A percentile compares a stretch with the other conserved stretches of the same genome.
Evolutionary conservation across 53 echinoderm and acorn worm genomes (phyloP).

Genomic region (Antedon mediterranea): DNA sequence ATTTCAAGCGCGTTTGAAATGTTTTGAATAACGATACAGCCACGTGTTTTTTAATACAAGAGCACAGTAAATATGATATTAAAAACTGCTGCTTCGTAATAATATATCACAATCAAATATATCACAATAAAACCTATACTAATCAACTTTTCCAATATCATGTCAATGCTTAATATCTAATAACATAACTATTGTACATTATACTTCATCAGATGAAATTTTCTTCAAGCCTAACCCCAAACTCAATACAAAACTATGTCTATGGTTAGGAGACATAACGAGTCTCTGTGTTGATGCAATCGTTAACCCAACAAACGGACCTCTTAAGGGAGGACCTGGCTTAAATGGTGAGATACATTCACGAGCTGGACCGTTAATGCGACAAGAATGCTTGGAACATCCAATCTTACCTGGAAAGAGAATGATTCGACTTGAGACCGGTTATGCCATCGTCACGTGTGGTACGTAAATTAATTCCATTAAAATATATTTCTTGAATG

Average conservation of each 20-base stretch:
- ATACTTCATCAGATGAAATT: not conserved
- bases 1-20: too few species aligned
- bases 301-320: slow-evolving; percentile 70
- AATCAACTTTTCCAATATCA: too few species aligned
- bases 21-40: too few species aligned
- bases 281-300: slow-evolving; percentile 73
- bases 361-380: slow-evolving; percentile 48
- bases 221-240: not conserved
- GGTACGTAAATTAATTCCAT: slow-evolving; percentile 21
- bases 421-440: slow-evolving; percentile 53
- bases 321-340: slow-evolving; percentile 74
- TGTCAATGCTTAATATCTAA: too few species aligned
- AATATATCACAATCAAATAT: too few species aligned
- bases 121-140: too few species aligned
- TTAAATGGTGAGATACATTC: slow-evolving; percentile 94
- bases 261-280: slow-evolving; percentile 95
- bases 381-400: slow-evolving; percentile 35
- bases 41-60: too few species aligned
- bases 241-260: slow-evolving; percentile 41
- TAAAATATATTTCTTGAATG: not conserved
- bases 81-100: too few species aligned
- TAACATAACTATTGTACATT: not conserved
- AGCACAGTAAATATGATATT: too few species aligned
- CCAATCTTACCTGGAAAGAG: not conserved
- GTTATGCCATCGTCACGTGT: slow-evolving; percentile 81